phyloP scores from a whole-genome alignment of 2,888 invertebrate species.

The Cremastinae sp. region DNA sequence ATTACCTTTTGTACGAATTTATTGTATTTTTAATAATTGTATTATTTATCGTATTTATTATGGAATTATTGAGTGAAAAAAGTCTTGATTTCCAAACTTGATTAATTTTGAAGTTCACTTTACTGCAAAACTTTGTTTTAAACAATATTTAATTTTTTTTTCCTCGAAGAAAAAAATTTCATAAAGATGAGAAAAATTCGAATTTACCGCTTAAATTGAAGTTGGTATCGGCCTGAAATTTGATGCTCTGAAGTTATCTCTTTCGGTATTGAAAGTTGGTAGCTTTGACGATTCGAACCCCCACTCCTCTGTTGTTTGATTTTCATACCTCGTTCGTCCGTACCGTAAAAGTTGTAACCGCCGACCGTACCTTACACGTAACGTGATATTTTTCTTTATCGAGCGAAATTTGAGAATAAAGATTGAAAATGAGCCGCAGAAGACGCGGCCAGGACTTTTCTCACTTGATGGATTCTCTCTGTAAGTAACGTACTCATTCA shows the following conservation, averaged over 20 bases:
- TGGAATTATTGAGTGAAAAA: too few relatives aligned
- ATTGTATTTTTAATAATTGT: neutral
- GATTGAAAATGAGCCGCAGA: conserved; percentile 40
- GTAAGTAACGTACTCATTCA: conserved; percentile 37
- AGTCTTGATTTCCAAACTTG: too few relatives aligned
- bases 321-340: conserved; percentile 15
- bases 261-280: conserved; percentile 25
- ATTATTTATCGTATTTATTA: too few relatives aligned
- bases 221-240: too few relatives aligned
- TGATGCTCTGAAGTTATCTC: too few relatives aligned
- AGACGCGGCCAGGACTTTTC: conserved; percentile 49
- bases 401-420: neutral
- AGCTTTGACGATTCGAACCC: conserved; percentile 20
- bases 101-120: too few relatives aligned
- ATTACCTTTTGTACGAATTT: neutral
- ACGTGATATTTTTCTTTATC: neutral
- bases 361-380: conserved; percentile 13
- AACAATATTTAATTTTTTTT: too few relatives aligned
- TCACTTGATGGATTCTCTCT: conserved; percentile 22
- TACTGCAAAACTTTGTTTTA: too few relatives aligned
- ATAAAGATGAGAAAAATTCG: too few relatives aligned
- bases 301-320: conserved; percentile 36
- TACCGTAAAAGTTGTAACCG: conserved; percentile 40
- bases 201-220: conserved; percentile 4
- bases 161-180: too few relatives aligned